A percentile compares a stretch with the other conserved stretches of the same genome.
These are phyloP conservation scores for Trachythela sp. DNA, from an alignment of 64 coral and sea anemone genomes.

Conservation along the genomic window DNA sequence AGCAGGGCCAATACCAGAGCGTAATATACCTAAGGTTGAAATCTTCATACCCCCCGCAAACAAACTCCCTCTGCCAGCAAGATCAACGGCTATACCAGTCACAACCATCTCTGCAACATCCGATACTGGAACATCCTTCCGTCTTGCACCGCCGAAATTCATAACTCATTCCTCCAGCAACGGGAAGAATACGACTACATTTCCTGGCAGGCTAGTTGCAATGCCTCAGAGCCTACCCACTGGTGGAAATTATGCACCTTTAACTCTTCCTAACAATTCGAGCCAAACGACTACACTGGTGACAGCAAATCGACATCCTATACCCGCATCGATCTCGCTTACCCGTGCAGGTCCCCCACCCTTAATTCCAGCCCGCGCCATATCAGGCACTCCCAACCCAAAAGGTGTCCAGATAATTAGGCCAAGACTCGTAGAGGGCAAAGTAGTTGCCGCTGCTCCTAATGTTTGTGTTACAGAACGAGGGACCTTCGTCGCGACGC, in stretches of 20 bases:
- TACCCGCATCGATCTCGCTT: background rate
- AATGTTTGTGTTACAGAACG: slow-evolving; percentile 17
- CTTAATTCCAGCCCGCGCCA: background rate
- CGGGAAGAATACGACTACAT: background rate
- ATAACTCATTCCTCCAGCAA: too few species aligned
- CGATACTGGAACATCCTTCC: background rate
- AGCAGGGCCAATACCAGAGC: background rate
- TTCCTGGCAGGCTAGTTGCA: background rate
- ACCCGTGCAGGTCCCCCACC: background rate
- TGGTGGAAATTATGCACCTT: background rate
- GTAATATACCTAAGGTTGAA: background rate
- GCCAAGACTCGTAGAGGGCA: background rate
- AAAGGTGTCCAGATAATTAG: background rate
- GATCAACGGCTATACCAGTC: background rate
- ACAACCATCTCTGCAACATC: background rate
- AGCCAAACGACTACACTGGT: background rate
- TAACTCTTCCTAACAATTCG: background rate
- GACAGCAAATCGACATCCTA: background rate
- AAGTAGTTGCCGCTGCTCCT: background rate
- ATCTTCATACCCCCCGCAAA: background rate
- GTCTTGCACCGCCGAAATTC: background rate
- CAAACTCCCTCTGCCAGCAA: background rate
- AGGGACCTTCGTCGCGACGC: background rate
- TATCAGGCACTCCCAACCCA: background rate
- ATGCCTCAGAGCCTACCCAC: background rate